Base-by-base conservation (phyloP, 2,888 invertebrate species). In the Limnephilus marmoratus region DNA sequence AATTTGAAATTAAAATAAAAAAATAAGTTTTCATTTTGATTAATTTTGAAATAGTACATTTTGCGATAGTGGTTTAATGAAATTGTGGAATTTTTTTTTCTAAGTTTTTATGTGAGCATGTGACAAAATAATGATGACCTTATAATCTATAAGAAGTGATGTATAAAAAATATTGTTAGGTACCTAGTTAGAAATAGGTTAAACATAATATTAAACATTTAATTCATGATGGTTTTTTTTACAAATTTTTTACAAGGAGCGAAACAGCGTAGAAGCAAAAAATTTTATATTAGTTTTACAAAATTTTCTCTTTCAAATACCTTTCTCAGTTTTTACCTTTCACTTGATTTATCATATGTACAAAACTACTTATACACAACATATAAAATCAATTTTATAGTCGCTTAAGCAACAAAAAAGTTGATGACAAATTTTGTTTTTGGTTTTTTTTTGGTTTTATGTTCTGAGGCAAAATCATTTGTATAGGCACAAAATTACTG, bases 231-330 rank as follows among this genome's bases (percentile, higher is more conserved):
- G 2, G 5, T 68, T 68, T 45, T 18, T 31, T 83, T 37, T 83
- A 83, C 18, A 83, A 34, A 83, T n/a, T 68, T 83, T 83, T 83
- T 83, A 83, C 83, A 83, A 18, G 18, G 37, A 37, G 83, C 37
- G 24, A 83, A 37, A 83, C 37, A 34, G 83, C 37, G 37, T 3
- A 37, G 83, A 83, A 83, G 82, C 82, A 82, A 13, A 49, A 13
- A 49, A 13, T 34, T 18, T 83, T 18, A 37, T 37, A 24, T 41
- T 37, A 37, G 24, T 37, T 37, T 83, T 41, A 37, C 83, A 83
- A 37, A 83, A 24, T 37, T 83, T 37, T 37, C 11, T 37, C 34
- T 24, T 34, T 34, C 37, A 83, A 31, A 83, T 34, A 24, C 11
- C 11, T 37, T 11, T 37, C 34, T 31, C 83, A 83, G 18, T 5